A percentile compares a stretch with the other conserved stretches of the same genome.
Conservation (phyloP, 2,797 vertebrate species). For the Diglossa cyanea region DNA sequence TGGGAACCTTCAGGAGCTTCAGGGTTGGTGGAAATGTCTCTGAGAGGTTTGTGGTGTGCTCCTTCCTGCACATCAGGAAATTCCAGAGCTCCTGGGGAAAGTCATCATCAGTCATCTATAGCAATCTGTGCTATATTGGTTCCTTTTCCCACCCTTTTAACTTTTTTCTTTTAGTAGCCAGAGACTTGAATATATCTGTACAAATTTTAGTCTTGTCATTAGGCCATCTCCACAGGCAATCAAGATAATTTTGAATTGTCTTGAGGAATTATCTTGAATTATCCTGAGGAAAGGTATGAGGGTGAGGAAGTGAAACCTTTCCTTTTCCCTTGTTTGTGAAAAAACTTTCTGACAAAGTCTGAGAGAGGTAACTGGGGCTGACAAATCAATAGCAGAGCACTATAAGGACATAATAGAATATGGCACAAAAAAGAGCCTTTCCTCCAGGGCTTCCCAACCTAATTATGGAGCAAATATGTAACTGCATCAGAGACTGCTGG, state of each 20-base stretch:
- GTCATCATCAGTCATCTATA: no score
- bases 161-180: neutral
- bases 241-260: neutral
- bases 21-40: neutral
- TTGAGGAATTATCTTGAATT: no score
- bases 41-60: neutral
- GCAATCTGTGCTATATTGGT: neutral
- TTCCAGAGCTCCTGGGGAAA: neutral
- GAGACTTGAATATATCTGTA: neutral
- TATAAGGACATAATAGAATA: neutral
- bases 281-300: no score
- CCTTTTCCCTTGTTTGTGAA: no score
- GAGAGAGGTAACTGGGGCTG: neutral
- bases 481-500: neutral
- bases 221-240: neutral
- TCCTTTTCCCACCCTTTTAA: neutral
- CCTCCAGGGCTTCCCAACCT: neutral
- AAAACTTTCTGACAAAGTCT: neutral
- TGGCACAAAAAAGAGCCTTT: neutral
- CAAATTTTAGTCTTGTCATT: neutral
- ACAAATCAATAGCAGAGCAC: neutral
- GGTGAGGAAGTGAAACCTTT: no score
- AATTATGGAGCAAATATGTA: neutral
- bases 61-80: neutral
- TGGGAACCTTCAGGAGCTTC: neutral